Conservation (phyloP, 2,888 invertebrate species). For the Acrocyrtus sp. region DNA sequence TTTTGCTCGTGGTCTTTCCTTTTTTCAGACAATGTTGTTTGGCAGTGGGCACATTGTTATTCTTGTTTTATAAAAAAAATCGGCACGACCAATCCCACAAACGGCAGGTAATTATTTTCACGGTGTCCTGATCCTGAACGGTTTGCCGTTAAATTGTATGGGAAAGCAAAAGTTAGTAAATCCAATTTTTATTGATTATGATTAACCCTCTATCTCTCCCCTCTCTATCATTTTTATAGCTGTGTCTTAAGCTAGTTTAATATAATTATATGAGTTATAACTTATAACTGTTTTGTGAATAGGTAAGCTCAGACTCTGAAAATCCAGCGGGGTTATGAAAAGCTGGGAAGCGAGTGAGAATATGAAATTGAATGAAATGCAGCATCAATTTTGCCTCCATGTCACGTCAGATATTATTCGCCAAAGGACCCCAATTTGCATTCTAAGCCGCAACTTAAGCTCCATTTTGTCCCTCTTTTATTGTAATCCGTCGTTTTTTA, state of each 20-base stretch:
- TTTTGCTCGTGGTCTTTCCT: constrained; percentile 13
- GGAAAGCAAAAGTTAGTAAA: too few species aligned
- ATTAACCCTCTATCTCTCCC: too few species aligned
- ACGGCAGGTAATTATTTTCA: neutral
- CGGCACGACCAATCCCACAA: too few species aligned
- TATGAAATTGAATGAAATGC: neutral
- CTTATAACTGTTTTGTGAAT: too few species aligned
- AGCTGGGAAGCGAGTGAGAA: too few species aligned
- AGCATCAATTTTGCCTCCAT: neutral
- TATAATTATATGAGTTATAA: neutral
- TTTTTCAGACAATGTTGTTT: neutral
- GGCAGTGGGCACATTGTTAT: neutral
- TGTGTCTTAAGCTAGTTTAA: neutral
- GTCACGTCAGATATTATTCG: constrained; percentile 11
- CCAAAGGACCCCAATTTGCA: constrained; percentile 39
- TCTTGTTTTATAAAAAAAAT: neutral
- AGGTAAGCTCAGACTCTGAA: too few species aligned
- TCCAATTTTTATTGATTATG: neutral
- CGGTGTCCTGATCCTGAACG: neutral
- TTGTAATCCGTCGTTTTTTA: constrained; percentile 10
- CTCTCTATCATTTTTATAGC: neutral
- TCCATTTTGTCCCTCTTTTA: constrained; percentile 16
- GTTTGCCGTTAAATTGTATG: neutral
- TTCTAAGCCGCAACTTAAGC: constrained; percentile 38
- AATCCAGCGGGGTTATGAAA: too few species aligned